Percentiles rank a stretch among this genome's conserved stretches.
Evolutionary conservation across 2,113 vertebrate species (phyloP).

Genomic region (Brachyhypopomus occidentalis): DNA sequence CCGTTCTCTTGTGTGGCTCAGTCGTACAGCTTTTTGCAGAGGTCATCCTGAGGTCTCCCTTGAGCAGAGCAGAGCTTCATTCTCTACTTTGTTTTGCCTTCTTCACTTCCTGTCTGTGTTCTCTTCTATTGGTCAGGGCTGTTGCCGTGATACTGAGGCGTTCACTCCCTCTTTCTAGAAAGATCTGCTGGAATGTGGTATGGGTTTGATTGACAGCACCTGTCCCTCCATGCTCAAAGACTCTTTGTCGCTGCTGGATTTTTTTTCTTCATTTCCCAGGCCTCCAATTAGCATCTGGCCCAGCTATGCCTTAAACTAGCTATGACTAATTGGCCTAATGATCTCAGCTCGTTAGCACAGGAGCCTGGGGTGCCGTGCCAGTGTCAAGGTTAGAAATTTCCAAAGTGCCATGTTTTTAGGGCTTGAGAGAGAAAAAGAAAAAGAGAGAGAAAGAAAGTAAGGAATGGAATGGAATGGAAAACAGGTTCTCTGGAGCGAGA

Average conservation of each 20-base stretch:
- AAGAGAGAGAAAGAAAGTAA: constrained; percentile 3
- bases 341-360: constrained; percentile 44
- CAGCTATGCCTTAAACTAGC: constrained; percentile 43
- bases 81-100: constrained; percentile 1
- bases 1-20: neutral
- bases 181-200: constrained; percentile 23
- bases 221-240: constrained; percentile 31
- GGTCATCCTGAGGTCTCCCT: too few relatives aligned
- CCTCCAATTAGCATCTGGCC: constrained; percentile 49
- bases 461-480: constrained; percentile 1
- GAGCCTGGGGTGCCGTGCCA: constrained; percentile 39
- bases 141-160: constrained; percentile 35
- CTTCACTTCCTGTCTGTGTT: constrained; percentile 22
- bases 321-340: constrained; percentile 55
- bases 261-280: constrained; percentile 10
- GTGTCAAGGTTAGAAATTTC: constrained; percentile 41
- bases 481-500: constrained; percentile 22
- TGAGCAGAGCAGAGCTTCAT: neutral
- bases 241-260: constrained; percentile 36
- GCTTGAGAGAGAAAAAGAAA: neutral
- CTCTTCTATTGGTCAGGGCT: constrained; percentile 3
- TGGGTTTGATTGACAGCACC: constrained; percentile 35
- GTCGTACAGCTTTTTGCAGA: too few relatives aligned
- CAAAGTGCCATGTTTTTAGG: constrained; percentile 13
- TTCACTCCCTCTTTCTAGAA: constrained; percentile 22